These are phyloP conservation scores for Griposia aprilina DNA, from an alignment of 2,888 invertebrate species.

Conservation along the genomic window DNA sequence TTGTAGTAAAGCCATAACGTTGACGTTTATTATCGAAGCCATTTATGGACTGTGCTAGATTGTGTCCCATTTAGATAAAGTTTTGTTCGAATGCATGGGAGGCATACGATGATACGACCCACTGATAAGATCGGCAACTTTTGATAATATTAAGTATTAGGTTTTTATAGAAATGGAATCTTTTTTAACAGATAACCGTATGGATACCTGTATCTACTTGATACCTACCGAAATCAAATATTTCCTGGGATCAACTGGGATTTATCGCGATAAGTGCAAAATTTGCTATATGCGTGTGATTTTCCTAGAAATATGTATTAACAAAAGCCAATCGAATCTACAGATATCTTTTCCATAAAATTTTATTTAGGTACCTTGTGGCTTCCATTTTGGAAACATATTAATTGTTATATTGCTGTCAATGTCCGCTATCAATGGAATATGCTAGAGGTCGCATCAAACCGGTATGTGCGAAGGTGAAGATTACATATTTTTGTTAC, in stretches of 20 bases:
- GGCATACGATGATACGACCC: neutral
- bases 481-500: neutral
- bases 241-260: neutral
- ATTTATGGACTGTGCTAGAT: constrained; percentile 30
- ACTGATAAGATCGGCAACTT: constrained; percentile 16
- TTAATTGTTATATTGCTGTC: neutral
- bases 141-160: neutral
- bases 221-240: constrained; percentile 11
- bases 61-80: constrained; percentile 51
- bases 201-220: too few species aligned
- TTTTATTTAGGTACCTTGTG: neutral
- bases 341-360: neutral
- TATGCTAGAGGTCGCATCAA: constrained; percentile 42
- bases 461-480: constrained; percentile 32
- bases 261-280: constrained; percentile 10
- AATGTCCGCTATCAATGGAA: constrained; percentile 37
- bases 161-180: neutral
- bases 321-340: neutral
- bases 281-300: neutral
- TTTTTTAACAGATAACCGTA: neutral
- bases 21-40: constrained; percentile 34
- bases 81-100: neutral
- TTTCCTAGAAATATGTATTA: neutral
- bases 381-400: constrained; percentile 1
- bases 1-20: constrained; percentile 44